Conservation (phyloP, 1,140 invertebrate species). For the Drosophila quadrilineata region DNA sequence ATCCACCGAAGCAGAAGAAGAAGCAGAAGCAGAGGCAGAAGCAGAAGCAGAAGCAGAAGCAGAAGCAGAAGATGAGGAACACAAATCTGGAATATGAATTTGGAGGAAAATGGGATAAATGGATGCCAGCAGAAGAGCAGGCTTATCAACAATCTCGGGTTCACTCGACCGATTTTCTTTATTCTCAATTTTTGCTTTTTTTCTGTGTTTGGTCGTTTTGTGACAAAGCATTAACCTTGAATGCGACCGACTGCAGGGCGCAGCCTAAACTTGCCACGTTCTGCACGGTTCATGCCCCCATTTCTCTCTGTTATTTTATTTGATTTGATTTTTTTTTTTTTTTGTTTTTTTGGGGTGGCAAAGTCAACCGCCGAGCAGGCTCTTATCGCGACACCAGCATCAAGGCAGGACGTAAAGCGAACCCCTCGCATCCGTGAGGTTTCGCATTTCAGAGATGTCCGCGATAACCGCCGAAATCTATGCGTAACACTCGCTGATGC, state of each 20-base stretch:
- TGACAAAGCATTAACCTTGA: conserved; percentile 71
- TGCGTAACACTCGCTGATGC: neutral
- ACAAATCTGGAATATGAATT: neutral
- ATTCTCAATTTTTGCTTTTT: conserved; percentile 25
- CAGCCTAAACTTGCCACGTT: neutral
- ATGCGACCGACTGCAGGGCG: conserved; percentile 68
- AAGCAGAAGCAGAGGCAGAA: conserved; percentile 4
- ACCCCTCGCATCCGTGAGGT: conserved; percentile 10
- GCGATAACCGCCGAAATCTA: conserved; percentile 16
- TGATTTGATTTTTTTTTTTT: too few relatives aligned
- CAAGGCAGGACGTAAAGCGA: neutral
- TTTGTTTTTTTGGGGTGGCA: conserved; percentile 33
- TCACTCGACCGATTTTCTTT: too few relatives aligned
- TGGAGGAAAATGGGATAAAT: neutral
- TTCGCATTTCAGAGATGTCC: conserved; percentile 14
- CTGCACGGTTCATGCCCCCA: neutral
- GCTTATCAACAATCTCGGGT: too few relatives aligned
- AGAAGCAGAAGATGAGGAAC: neutral
- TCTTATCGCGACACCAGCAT: conserved; percentile 28
- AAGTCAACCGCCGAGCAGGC: conserved; percentile 27
- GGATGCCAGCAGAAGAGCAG: neutral
- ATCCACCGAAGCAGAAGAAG: conserved; percentile 34
- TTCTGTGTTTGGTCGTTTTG: conserved; percentile 37
- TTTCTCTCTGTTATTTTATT: too few relatives aligned
- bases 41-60: neutral